A percentile compares a stretch with the other conserved stretches of the same genome.
Conservation (phyloP, 2,113 vertebrate species). For the Brachyistius frenatus region DNA sequence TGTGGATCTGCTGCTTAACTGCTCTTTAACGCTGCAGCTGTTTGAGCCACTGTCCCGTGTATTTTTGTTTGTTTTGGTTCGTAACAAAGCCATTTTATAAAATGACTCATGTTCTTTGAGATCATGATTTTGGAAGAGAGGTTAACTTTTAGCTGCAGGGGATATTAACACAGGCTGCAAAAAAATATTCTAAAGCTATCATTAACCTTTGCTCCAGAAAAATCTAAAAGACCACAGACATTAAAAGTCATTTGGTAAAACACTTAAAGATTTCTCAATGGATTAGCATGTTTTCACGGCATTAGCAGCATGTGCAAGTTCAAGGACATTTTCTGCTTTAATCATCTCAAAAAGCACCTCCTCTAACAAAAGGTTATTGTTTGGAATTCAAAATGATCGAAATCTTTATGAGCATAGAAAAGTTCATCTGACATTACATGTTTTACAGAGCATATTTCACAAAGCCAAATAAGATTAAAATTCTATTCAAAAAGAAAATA, state of each 20-base stretch:
- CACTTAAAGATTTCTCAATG: neutral
- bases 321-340: constrained; percentile 9
- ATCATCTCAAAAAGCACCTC: constrained; percentile 6
- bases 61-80: constrained; percentile 14
- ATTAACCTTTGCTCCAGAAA: neutral
- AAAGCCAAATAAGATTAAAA: too few relatives aligned
- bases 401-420: neutral
- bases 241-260: constrained; percentile 11
- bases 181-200: constrained; percentile 11
- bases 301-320: constrained; percentile 15
- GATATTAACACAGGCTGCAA: constrained; percentile 10
- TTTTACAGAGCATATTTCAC: too few relatives aligned
- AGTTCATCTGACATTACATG: too few relatives aligned
- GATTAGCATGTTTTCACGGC: constrained; percentile 21
- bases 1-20: constrained; percentile 7
- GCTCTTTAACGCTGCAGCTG: constrained; percentile 1
- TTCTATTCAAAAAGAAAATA: too few relatives aligned
- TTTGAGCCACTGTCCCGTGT: neutral
- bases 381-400: neutral
- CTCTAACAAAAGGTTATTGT: neutral
- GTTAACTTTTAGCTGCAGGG: constrained; percentile 13
- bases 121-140: neutral
- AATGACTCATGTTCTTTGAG: neutral
- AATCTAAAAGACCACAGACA: neutral
- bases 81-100: neutral